These are phyloP conservation scores for Coboldia fuscipes DNA, from an alignment of 1,140 invertebrate species.

Conservation along the genomic window DNA sequence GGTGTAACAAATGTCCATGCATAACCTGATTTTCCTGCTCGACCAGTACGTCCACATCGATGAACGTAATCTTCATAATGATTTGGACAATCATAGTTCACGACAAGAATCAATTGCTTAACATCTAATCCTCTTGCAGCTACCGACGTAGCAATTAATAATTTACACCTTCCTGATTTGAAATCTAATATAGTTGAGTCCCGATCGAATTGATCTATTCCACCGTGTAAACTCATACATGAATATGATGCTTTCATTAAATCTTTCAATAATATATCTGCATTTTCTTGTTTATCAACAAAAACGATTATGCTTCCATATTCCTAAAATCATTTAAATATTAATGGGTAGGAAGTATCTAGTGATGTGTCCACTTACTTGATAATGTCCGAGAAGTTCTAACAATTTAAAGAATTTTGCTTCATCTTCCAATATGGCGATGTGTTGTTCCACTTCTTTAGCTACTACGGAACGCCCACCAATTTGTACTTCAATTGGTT, in stretches of 20 bases:
- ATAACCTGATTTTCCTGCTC: conserved; percentile 93
- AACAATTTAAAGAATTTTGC: conserved; percentile 95
- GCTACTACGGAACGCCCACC: conserved; percentile 95
- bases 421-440: conserved; percentile 85
- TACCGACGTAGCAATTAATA: conserved; percentile 84
- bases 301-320: conserved; percentile 90
- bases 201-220: conserved; percentile 95
- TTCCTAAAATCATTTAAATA: conserved; percentile 32
- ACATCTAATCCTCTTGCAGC: conserved; percentile 94
- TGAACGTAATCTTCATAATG: conserved; percentile 99
- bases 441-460: conserved; percentile 94
- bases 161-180: conserved; percentile 75
- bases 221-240: conserved; percentile 94
- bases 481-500: conserved; percentile 96
- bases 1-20: conserved; percentile 94
- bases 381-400: conserved; percentile 86
- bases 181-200: conserved; percentile 97
- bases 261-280: conserved; percentile 84
- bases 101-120: conserved; percentile 90
- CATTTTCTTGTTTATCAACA: conserved; percentile 97
- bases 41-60: conserved; percentile 75
- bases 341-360: too few relatives aligned
- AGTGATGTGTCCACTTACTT: too few relatives aligned
- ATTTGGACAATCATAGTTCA: conserved; percentile 99
- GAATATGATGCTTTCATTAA: conserved; percentile 91